phyloP scores from a whole-genome alignment of 2,888 invertebrate species.

The Chouioia cunea region DNA sequence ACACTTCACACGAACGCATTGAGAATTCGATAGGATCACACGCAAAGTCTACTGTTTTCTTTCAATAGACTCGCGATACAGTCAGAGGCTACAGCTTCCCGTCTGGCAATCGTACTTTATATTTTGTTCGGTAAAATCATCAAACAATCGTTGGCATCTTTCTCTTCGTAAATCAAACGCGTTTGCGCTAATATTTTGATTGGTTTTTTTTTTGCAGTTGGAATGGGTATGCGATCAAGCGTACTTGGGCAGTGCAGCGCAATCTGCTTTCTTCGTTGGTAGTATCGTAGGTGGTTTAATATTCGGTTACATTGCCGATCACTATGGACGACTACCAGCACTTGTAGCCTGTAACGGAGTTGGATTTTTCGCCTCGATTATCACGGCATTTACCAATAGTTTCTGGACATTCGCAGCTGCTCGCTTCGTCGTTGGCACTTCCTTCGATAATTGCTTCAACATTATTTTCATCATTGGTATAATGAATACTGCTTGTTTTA shows the following conservation, averaged over 20 bases:
- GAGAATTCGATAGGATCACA: no score
- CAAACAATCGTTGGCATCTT: no score
- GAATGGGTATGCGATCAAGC: constrained; percentile 91
- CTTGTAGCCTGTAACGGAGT: constrained; percentile 83
- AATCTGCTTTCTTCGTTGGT: constrained; percentile 89
- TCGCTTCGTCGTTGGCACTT: constrained; percentile 86
- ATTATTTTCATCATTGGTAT: constrained; percentile 93
- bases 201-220: no score
- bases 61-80: no score
- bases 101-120: no score
- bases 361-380: constrained; percentile 79
- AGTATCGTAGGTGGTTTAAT: constrained; percentile 88
- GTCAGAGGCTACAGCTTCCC: no score
- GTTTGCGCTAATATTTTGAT: no score
- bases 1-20: no score
- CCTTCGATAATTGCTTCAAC: constrained; percentile 91
- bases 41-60: no score
- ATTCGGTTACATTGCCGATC: constrained; percentile 90
- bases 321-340: constrained; percentile 87
- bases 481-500: no score
- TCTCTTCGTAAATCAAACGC: no score
- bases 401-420: constrained; percentile 85
- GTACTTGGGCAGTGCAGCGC: constrained; percentile 82
- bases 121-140: no score
- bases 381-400: constrained; percentile 80